Evolutionary conservation across 2,888 invertebrate genomes (phyloP), one percentile per base, ranked within the genome.

Genomic region (Hetaerina titia): DNA sequence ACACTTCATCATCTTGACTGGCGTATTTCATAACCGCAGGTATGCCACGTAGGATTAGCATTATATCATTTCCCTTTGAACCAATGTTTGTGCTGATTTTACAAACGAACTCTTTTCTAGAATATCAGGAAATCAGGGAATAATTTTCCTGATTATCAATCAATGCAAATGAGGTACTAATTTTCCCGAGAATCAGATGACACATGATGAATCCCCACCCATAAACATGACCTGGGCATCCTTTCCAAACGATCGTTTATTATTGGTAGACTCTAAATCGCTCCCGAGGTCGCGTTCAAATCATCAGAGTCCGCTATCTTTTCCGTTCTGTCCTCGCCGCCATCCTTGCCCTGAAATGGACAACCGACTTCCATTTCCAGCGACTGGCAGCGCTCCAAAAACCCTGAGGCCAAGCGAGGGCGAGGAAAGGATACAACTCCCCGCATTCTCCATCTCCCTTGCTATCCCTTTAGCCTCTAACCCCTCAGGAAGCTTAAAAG

Each of bases 351-450:
- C 11, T 13, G 13, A 69, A 89, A 58, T 89, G 89, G 89, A 89
- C 89, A 56, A n/a, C 89, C 58, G 58, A 58, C 89, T 56, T 88
- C 31, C 88, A 15, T 88, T n/a, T n/a, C 9, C 56, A n/a, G 45
- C n/a, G 57, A 89, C 89, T 89, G 89, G 56, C 89, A 89, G 19
- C 22, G 57, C 58, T 89, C 89, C 89, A 89, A 89, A 89, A n/a
- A 57, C 17, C 56, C 4, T 22, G 31, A 15, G 88, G 45, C 13
- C 17, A 8, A 56, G 45, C 22, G 7, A 22, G 88, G 88, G 1
- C 31, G 19, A 22, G 56, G n/a, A 7, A 69, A 69, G 69, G n/a
- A 22, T 6, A 19, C 69, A 69, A 69, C 11, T 69, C 22, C 19
- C 69, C n/a, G 45, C 45, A 45, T 69, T 69, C 69, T 69, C 69